Evolutionary conservation across 2,797 vertebrate species (phyloP).

Genomic region (Chloroceryle inda): DNA sequence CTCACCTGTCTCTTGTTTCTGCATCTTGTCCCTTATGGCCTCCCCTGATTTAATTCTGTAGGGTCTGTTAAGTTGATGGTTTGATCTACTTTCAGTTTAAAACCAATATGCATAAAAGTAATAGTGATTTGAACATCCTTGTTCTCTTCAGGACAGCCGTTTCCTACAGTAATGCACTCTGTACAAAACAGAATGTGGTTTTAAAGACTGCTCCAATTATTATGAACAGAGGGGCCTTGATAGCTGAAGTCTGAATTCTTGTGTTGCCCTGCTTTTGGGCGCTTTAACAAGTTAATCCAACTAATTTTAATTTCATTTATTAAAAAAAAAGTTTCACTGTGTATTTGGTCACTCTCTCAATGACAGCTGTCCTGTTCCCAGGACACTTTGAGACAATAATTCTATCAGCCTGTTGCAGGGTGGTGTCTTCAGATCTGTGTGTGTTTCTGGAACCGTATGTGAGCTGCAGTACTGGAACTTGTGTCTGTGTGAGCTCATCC

Average conservation of each 20-base stretch:
- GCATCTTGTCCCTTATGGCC: not conserved
- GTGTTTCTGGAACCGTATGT: not conserved
- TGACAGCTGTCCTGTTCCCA: not conserved
- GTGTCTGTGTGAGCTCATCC: not conserved
- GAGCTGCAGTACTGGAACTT: not conserved
- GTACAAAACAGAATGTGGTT: not conserved
- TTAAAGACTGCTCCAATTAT: not conserved
- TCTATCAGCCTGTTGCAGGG: not conserved
- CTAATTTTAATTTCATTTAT: not conserved
- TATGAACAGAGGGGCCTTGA: not conserved
- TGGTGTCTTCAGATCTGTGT: not conserved
- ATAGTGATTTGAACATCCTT: not conserved
- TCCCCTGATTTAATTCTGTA: not conserved
- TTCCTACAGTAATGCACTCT: not conserved
- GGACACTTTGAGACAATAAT: not conserved
- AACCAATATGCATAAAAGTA: not conserved
- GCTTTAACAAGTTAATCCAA: not conserved
- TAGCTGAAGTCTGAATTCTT: not conserved
- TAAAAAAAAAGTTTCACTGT: not conserved
- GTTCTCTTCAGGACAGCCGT: not conserved
- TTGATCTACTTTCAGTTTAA: not conserved
- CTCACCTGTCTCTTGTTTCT: not conserved
- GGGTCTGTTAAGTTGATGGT: not conserved
- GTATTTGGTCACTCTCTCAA: not conserved
- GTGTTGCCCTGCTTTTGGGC: not conserved